phyloP scores from a whole-genome alignment of 2,113 vertebrate species.

The Cinclus cinclus region DNA sequence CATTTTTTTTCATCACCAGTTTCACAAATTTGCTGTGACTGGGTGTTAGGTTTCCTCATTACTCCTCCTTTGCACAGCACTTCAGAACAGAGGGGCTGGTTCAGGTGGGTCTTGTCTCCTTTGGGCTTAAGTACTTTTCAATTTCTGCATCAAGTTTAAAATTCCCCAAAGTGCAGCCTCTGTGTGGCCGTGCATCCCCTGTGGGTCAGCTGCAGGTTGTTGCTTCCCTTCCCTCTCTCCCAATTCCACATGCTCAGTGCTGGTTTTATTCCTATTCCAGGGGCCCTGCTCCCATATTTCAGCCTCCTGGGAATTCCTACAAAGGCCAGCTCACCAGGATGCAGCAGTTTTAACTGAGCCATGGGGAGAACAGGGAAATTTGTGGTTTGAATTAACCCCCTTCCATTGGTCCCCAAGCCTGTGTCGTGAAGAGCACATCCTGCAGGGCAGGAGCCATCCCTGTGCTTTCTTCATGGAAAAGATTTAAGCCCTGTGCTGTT shows the following conservation, averaged over 20 bases:
- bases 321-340: neutral
- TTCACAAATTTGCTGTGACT: neutral
- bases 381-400: neutral
- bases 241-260: fast-evolving
- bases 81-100: neutral
- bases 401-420: neutral
- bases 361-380: neutral
- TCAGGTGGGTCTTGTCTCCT: neutral
- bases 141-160: neutral
- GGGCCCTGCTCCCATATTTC: neutral
- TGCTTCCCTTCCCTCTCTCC: neutral
- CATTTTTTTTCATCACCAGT: neutral
- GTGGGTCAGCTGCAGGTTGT: neutral
- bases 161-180: neutral
- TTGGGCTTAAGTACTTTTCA: neutral
- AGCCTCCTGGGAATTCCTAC: neutral
- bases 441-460: neutral
- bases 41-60: neutral
- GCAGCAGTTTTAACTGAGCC: neutral
- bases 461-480: neutral
- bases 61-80: neutral
- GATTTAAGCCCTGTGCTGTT: neutral
- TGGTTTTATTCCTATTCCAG: neutral
- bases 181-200: fast-evolving
- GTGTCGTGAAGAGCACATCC: fast-evolving